These are phyloP conservation scores for Megaleporinus macrocephalus DNA, from an alignment of 2,113 vertebrate genomes.

Conservation along the genomic window DNA sequence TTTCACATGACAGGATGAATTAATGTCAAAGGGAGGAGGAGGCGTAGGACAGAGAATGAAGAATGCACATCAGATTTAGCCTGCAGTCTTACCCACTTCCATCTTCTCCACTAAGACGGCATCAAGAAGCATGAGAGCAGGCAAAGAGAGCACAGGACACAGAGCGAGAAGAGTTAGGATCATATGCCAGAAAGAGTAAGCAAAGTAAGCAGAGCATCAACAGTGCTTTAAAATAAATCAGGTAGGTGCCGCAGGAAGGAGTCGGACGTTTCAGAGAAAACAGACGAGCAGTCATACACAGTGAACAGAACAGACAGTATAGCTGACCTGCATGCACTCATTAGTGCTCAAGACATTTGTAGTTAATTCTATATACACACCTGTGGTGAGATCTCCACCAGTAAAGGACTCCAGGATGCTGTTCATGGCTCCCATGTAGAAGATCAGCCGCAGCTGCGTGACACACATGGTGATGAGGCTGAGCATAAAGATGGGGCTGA, in stretches of 20 bases:
- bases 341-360: background rate
- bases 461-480: slow-evolving; percentile 98
- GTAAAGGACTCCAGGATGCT: slow-evolving; percentile 90
- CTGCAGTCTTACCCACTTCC: slow-evolving; percentile 65
- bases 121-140: slow-evolving; percentile 66
- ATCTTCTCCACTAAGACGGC: slow-evolving; percentile 76
- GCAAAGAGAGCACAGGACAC: slow-evolving; percentile 52
- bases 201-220: slow-evolving; percentile 4
- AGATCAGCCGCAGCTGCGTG: slow-evolving; percentile 96
- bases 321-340: background rate
- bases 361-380: slow-evolving; percentile 53
- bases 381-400: slow-evolving; percentile 80
- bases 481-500: slow-evolving; percentile 94
- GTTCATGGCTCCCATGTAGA: slow-evolving; percentile 99
- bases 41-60: background rate
- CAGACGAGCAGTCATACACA: background rate
- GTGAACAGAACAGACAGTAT: background rate
- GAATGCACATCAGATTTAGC: slow-evolving; percentile 36
- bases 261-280: background rate
- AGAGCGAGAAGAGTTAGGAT: slow-evolving; percentile 56
- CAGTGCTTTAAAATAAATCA: slow-evolving; percentile 26
- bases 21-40: slow-evolving; percentile 49
- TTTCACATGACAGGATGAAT: slow-evolving; percentile 34
- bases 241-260: background rate
- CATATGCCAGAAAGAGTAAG: slow-evolving; percentile 18